A percentile compares a stretch with the other conserved stretches of the same genome.
phyloP scores from a whole-genome alignment of 2,113 vertebrate species.

The Macaca mulatta region DNA sequence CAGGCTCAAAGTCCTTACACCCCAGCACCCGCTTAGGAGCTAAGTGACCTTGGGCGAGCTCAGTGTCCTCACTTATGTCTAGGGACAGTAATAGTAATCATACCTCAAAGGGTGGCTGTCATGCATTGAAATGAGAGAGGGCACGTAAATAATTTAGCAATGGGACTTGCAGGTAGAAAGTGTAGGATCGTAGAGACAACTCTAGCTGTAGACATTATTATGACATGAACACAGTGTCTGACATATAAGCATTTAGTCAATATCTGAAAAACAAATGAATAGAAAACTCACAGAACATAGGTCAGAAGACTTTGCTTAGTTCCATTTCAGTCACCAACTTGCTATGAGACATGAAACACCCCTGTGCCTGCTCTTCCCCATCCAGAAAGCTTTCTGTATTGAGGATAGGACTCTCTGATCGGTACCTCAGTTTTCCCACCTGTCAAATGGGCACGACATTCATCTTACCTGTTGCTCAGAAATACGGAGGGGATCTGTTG shows the following conservation, averaged over 20 bases:
- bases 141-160: neutral
- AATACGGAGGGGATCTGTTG: neutral
- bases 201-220: accelerated
- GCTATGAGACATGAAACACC: neutral
- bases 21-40: accelerated
- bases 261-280: neutral
- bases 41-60: accelerated
- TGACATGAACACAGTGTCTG: accelerated
- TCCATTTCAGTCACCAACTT: neutral
- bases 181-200: accelerated
- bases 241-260: neutral
- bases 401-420: neutral
- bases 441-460: neutral
- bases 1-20: neutral
- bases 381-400: neutral
- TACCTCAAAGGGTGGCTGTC: neutral
- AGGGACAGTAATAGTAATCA: neutral
- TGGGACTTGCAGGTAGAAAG: no score
- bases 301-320: neutral
- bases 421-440: neutral
- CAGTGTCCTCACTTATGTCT: neutral
- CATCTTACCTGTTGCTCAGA: neutral
- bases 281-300: neutral
- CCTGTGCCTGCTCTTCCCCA: neutral
- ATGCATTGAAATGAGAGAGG: neutral